Base-by-base conservation (phyloP, 2,113 vertebrate species). In the Gadus macrocephalus region DNA sequence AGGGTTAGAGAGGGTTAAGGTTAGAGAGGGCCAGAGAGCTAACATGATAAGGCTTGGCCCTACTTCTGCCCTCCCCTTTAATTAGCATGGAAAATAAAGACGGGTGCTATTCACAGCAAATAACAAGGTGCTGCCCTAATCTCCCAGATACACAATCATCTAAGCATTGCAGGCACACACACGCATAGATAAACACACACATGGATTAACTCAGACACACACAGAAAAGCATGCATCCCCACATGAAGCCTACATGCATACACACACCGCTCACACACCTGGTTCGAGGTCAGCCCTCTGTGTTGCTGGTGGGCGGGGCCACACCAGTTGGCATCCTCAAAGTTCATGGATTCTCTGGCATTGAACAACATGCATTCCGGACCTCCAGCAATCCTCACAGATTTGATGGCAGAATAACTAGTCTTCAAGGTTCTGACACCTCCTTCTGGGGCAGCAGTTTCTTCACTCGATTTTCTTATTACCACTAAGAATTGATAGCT, bases 21-120 rank as follows among this genome's bases (percentile, higher is more conserved):
- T 58, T 49, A n/a, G 59, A 31, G 60, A 64, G 17, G 31, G 25
- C 42, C 59, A 68, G 65, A 56, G 77, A 84, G 85, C 84, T 89
- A 80, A 78, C 68, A 38, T 69, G 65, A 74, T 28, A 64, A 71
- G 71, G 72, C 63, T 80, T 80, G 83, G 62, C 38, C 8, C 68
- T 63, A 64, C 79, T 76, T 53, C 75, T 53, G 22, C 22, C 70
- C 81, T 76, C 75, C 64, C 25, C 65, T 86, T 83, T 87, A 79
- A 88, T 90, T 72, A 84, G 65, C 55, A 67, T 17, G 16, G 66
- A 62, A 56, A 28, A 65, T 71, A 79, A 60, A 63, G 67, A 79
- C 71, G 81, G 81, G 72, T 68, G 78, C 64, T 72, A 78, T 83
- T 86, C 81, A 53, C 69, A 67, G 78, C 72, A 83, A 86, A 85